Percentiles rank a stretch among this genome's conserved stretches.
Evolutionary conservation across 1,140 invertebrate genomes (phyloP).

Genomic region (roundworm (Caenorhabditis elegans)): WBcel235 BX284605.5:10095001-10095500

Average conservation of each 20-base stretch:
- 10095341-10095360: not conserved
- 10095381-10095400: conserved; percentile 15
- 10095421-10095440: not conserved
- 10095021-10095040: not conserved
- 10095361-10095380: not conserved
- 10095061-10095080: not conserved
- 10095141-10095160: too few species aligned
- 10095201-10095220: too few species aligned
- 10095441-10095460: not conserved
- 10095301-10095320: not conserved
- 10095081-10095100: too few species aligned
- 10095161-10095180: too few species aligned
- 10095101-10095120: too few species aligned
- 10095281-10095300: not conserved
- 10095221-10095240: too few species aligned
- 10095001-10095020: conserved; percentile 9
- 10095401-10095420: not conserved
- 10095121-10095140: too few species aligned
- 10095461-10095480: not conserved
- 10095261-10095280: not conserved
- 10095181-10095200: too few species aligned
- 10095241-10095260: too few species aligned
- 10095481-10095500: not conserved
- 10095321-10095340: not conserved
- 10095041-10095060: not conserved